A percentile compares a stretch with the other conserved stretches of the same genome.
Evolutionary conservation across 2,113 vertebrate species (phyloP).

Genomic region (Speoplatyrhinus poulsoni): DNA sequence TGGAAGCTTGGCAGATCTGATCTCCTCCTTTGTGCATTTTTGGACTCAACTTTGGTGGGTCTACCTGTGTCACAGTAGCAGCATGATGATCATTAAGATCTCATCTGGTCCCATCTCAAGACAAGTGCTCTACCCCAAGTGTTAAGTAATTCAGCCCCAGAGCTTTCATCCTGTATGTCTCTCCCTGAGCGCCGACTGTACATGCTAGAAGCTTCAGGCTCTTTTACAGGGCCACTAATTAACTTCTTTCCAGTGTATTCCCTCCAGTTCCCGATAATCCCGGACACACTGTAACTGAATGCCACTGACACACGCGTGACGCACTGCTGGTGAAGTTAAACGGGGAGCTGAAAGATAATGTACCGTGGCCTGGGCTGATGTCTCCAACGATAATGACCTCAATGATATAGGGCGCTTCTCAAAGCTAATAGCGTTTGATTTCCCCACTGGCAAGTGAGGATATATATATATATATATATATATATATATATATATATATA

Average conservation of each 20-base stretch:
- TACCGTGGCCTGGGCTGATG: constrained; percentile 60
- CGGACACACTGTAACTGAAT: constrained; percentile 60
- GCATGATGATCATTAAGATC: constrained; percentile 33
- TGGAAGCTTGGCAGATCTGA: no score
- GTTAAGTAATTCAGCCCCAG: constrained; percentile 54
- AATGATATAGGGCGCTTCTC: constrained; percentile 68
- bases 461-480: not conserved
- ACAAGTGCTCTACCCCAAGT: constrained; percentile 47
- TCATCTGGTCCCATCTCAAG: constrained; percentile 27
- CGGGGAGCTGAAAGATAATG: constrained; percentile 60
- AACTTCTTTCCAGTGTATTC: constrained; percentile 59
- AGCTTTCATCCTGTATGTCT: constrained; percentile 34
- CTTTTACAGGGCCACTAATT: not conserved
- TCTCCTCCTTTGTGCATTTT: constrained; percentile 1
- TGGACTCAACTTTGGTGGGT: no score
- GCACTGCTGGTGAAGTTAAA: constrained; percentile 64
- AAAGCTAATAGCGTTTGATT: constrained; percentile 72
- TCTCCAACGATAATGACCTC: constrained; percentile 65
- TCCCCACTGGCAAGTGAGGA: constrained; percentile 61
- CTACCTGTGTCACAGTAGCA: constrained; percentile 42
- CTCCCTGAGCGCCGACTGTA: constrained; percentile 48
- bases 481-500: no score
- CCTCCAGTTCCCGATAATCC: constrained; percentile 45
- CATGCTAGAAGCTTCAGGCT: constrained; percentile 5
- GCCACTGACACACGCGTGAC: constrained; percentile 46